Base-by-base conservation (phyloP, 2,797 vertebrate species). In the Poeciliopsis infans region DNA sequence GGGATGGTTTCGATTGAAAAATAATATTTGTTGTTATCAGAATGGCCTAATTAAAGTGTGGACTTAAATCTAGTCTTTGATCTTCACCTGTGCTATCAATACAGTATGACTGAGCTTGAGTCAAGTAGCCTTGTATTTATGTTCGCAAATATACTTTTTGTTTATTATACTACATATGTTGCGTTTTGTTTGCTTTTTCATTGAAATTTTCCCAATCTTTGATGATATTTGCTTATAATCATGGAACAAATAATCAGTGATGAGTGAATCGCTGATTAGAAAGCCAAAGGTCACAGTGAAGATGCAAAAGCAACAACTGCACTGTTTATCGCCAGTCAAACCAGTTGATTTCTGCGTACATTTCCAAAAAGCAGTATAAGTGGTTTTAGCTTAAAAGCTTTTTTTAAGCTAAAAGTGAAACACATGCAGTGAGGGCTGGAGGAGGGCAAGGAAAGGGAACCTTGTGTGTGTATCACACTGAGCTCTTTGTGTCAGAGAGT, bases 401-500 rank as follows among this genome's bases (percentile, higher is more conserved):
- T 86, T 70, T 86, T 45, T 53, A 39, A 39, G 81, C 81, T 76
- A 78, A 47, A 77, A 88, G 83, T 80, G 88, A 85, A 86, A 77
- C 68, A 77, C 51, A 49, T 74, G 16, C 64, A 73, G 76, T 25
- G 15, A 79, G 74, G 53, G 73, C 41, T 28, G 74, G 61, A 75
- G 73, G 31, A 76, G 70, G 41, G 76, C 61, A 28, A 70, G 75
- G 43, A 18, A 25, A 31, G 66, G 53, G 83, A 84, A 81, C 72
- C 76, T 49, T 46, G 57, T 77, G 61, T 85, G 78, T 88, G 78
- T 81, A 81, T 87, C 77, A 92, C 92, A 92, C 84, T 90, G 83
- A 85, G 78, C 75, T 78, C 89, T 93, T 91, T 93, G 91, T 93
- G 83, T 83, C 76, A 46, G 72, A 71, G 72, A 81, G 89, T 92